A percentile compares a stretch with the other conserved stretches of the same genome.
Conservation (phyloP, 2,797 vertebrate genomes). For the Enteromius treurensis region DNA sequence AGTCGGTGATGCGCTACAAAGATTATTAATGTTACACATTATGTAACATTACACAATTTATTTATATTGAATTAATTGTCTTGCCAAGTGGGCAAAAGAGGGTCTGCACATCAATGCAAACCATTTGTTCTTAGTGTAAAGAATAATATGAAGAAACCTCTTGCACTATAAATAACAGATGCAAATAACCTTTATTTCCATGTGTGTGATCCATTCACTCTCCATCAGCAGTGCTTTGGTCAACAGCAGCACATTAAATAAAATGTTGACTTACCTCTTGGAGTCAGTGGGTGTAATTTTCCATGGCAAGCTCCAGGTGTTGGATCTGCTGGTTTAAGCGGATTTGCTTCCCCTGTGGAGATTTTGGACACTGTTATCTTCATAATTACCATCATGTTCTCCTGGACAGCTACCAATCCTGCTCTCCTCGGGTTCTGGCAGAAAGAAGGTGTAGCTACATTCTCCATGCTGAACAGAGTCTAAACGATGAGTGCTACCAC, state of each 20-base stretch:
- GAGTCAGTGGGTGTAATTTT: constrained; percentile 86
- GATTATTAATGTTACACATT: neutral
- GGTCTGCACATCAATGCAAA: neutral
- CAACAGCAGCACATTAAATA: neutral
- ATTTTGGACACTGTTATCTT: constrained; percentile 80
- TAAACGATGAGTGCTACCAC: constrained; percentile 75
- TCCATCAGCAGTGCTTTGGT: neutral
- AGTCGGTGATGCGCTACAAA: neutral
- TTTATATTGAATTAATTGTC: neutral
- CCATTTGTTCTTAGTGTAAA: neutral
- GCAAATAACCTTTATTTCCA: neutral
- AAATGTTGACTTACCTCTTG: constrained; percentile 78
- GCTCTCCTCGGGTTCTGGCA: constrained; percentile 81
- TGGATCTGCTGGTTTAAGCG: constrained; percentile 83
- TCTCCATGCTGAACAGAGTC: constrained; percentile 82
- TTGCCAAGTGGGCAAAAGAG: neutral
- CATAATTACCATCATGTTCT: constrained; percentile 69
- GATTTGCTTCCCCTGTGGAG: constrained; percentile 78
- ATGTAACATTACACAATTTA: neutral
- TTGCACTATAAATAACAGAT: neutral
- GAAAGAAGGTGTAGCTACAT: constrained; percentile 84
- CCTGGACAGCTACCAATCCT: constrained; percentile 74
- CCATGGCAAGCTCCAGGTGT: constrained; percentile 84
- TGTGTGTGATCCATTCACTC: neutral
- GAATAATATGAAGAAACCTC: neutral